Conservation (phyloP, 1,140 invertebrate genomes). For the Artemia franciscana region DNA sequence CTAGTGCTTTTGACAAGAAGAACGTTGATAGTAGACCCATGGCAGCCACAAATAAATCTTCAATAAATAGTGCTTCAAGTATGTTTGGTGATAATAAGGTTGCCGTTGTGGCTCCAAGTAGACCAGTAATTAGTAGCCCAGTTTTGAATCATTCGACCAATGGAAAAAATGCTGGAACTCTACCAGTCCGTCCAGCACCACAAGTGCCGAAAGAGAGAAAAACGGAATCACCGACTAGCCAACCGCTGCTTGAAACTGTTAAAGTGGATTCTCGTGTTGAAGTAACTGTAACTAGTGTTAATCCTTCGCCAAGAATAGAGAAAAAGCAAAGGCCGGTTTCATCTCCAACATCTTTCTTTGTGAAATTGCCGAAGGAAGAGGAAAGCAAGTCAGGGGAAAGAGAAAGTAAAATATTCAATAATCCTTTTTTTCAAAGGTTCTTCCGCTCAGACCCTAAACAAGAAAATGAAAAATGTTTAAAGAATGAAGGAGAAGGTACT, state of each 20-base stretch:
- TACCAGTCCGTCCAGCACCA: slow-evolving; percentile 25
- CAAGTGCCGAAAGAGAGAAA: slow-evolving; percentile 5
- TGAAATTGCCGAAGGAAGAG: slow-evolving; percentile 10
- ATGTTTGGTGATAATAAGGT: slow-evolving; percentile 19
- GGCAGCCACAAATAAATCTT: slow-evolving; percentile 16
- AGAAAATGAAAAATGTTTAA: slow-evolving; percentile 14
- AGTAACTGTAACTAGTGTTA: slow-evolving; percentile 1
- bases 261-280: slow-evolving; percentile 4
- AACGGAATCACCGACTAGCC: neutral
- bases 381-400: neutral
- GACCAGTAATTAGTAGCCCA: slow-evolving; percentile 50
- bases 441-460: neutral
- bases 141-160: slow-evolving; percentile 51
- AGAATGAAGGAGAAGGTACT: slow-evolving; percentile 30
- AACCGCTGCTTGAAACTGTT: neutral
- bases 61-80: slow-evolving; percentile 7
- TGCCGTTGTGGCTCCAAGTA: slow-evolving; percentile 31
- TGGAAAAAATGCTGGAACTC: slow-evolving; percentile 39
- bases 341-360: neutral
- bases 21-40: slow-evolving; percentile 25
- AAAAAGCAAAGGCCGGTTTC: slow-evolving; percentile 20
- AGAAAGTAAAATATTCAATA: slow-evolving; percentile 3
- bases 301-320: slow-evolving; percentile 25
- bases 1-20: slow-evolving; percentile 17
- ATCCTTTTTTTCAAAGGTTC: slow-evolving; percentile 6